Evolutionary conservation across 1,140 invertebrate species (phyloP).

Genomic region (Lordiphosa stackelbergi): DNA sequence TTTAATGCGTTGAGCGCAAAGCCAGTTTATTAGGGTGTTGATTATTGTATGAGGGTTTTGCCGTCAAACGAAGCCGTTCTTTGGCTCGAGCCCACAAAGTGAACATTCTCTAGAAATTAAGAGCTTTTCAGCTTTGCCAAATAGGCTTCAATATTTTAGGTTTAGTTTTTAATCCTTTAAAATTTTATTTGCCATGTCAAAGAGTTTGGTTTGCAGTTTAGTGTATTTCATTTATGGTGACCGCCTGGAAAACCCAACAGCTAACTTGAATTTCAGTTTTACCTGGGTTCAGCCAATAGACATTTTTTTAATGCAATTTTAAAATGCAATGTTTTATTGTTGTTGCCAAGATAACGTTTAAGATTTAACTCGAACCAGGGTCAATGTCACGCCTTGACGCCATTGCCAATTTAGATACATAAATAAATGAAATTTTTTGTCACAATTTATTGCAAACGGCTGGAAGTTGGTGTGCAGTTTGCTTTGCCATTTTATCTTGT

Average conservation of each 20-base stretch:
- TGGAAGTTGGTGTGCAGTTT: slow-evolving; percentile 17
- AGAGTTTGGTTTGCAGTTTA: slow-evolving; percentile 15
- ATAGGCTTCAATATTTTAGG: too few species aligned
- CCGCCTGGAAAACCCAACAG: slow-evolving; percentile 36
- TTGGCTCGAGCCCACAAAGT: too few species aligned
- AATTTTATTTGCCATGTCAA: too few species aligned
- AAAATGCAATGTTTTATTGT: slow-evolving; percentile 46
- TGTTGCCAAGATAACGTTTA: slow-evolving; percentile 43
- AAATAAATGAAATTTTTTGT: slow-evolving; percentile 34
- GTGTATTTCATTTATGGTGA: slow-evolving; percentile 46
- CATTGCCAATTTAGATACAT: slow-evolving; percentile 45
- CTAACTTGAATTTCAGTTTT: slow-evolving; percentile 29
- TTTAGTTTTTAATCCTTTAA: too few species aligned
- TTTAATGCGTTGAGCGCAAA: too few species aligned
- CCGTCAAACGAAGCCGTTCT: too few species aligned
- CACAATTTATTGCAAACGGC: slow-evolving; percentile 65
- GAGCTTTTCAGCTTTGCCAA: too few species aligned
- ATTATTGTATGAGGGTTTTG: too few species aligned
- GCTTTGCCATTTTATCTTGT: slow-evolving; percentile 64
- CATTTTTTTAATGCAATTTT: slow-evolving; percentile 68
- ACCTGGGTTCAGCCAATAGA: slow-evolving; percentile 31
- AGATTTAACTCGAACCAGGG: slow-evolving; percentile 40
- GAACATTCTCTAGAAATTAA: too few species aligned
- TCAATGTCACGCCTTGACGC: slow-evolving; percentile 71
- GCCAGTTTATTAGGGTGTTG: too few species aligned